Evolutionary conservation across 2,113 vertebrate genomes (phyloP).

Genomic region (Etia nguti): DNA sequence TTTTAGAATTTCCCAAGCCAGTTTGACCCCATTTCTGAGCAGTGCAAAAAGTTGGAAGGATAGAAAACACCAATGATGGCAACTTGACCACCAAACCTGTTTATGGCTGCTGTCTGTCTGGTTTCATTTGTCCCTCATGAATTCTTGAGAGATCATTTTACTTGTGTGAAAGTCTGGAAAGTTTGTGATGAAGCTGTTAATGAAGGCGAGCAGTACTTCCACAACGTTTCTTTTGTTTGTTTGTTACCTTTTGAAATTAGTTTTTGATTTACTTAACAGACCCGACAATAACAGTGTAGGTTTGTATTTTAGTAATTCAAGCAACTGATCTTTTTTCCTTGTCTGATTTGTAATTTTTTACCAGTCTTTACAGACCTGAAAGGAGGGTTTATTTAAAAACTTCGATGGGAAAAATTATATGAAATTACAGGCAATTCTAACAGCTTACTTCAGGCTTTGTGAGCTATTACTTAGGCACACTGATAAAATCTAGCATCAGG

Average conservation of each 20-base stretch:
- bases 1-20: background rate
- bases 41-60: background rate
- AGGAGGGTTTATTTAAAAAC: background rate
- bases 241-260: background rate
- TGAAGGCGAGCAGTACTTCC: background rate
- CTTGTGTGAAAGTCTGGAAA: background rate
- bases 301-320: background rate
- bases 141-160: background rate
- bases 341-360: background rate
- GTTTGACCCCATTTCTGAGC: background rate
- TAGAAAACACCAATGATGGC: background rate
- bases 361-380: background rate
- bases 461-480: background rate
- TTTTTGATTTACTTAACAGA: background rate
- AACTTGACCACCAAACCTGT: background rate
- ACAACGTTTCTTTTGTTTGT: background rate
- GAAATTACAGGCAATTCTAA: background rate
- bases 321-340: background rate
- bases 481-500: background rate
- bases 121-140: background rate
- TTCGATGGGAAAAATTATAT: background rate
- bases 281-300: background rate
- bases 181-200: background rate
- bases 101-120: background rate
- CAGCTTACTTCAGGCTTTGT: background rate